Evolutionary conservation across 2,113 vertebrate genomes (phyloP).

Genomic region (Poeciliopsis prolifica): DNA sequence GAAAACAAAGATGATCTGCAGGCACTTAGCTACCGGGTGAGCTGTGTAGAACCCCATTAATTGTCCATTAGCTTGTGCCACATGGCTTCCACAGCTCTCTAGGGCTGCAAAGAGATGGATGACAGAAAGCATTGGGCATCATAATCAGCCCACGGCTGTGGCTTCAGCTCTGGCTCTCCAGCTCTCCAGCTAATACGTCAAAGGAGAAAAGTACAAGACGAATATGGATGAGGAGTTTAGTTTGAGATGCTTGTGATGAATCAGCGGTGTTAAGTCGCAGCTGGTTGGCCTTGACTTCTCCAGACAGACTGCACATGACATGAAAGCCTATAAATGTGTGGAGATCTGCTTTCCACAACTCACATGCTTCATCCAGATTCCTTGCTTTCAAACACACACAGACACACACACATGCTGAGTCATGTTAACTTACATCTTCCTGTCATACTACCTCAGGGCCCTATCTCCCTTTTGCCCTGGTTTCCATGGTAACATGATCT

Average conservation of each 20-base stretch:
- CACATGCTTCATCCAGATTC: not conserved
- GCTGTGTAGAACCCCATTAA: slow-evolving; percentile 73
- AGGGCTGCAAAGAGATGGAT: slow-evolving; percentile 23
- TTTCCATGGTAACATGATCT: slow-evolving; percentile 69
- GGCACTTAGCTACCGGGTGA: slow-evolving; percentile 34
- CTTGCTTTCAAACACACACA: slow-evolving; percentile 17
- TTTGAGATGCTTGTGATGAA: slow-evolving; percentile 4
- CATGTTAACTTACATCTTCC: slow-evolving; percentile 12
- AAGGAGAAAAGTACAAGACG: slow-evolving; percentile 7
- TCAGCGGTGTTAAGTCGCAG: slow-evolving; percentile 17
- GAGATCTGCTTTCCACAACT: slow-evolving; percentile 12
- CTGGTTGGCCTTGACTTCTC: slow-evolving; percentile 44
- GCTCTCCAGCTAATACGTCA: not conserved
- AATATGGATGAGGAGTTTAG: not conserved
- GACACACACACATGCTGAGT: slow-evolving; percentile 12
- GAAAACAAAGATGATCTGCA: slow-evolving; percentile 34
- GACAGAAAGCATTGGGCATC: slow-evolving; percentile 18
- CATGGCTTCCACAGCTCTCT: slow-evolving; percentile 45
- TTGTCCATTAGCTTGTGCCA: slow-evolving; percentile 69
- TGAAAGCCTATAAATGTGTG: slow-evolving; percentile 29
- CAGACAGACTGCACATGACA: slow-evolving; percentile 22
- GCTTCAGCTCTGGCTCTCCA: not conserved
- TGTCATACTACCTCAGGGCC: slow-evolving; percentile 53
- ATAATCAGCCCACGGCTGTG: not conserved
- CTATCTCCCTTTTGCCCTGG: slow-evolving; percentile 63